Percentiles rank a stretch among this genome's conserved stretches.
Conservation (phyloP, 2,888 invertebrate genomes). For the Mellilla xanthometata region DNA sequence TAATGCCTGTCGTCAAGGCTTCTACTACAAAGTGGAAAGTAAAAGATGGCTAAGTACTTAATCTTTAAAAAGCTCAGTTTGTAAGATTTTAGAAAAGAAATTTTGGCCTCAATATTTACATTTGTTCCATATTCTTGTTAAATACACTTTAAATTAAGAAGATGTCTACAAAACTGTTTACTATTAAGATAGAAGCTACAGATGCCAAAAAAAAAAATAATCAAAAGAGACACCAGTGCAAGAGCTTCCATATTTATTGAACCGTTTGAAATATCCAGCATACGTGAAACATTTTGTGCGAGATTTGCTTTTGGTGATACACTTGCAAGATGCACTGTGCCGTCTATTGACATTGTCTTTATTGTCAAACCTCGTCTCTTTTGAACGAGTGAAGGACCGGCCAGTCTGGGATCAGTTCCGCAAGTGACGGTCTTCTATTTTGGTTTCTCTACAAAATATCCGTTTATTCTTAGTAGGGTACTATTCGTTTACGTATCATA, state of each 20-base stretch:
- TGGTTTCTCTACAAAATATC: conserved; percentile 79
- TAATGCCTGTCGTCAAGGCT: conserved; percentile 25
- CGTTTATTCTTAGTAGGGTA: conserved; percentile 58
- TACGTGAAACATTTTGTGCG: conserved; percentile 56
- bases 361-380: conserved; percentile 92
- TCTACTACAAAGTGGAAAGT: conserved; percentile 21
- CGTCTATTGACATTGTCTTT: conserved; percentile 60
- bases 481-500: conserved; percentile 7
- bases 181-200: conserved; percentile 17
- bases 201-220: conserved; percentile 20
- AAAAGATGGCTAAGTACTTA: conserved; percentile 21
- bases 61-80: conserved; percentile 3
- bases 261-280: conserved; percentile 49
- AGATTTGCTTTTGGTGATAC: conserved; percentile 66
- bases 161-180: conserved; percentile 20
- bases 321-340: conserved; percentile 73
- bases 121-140: conserved; percentile 2
- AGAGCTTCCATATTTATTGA: conserved; percentile 41
- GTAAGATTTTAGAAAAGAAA: conserved; percentile 3
- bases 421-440: conserved; percentile 92
- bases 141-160: conserved; percentile 4
- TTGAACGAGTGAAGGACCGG: conserved; percentile 93
- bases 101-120: conserved; percentile 4
- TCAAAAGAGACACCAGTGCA: conserved; percentile 36
- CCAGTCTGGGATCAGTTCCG: conserved; percentile 98